Evolutionary conservation across 2,113 vertebrate genomes (phyloP).

Genomic region (Arvicanthis niloticus): DNA sequence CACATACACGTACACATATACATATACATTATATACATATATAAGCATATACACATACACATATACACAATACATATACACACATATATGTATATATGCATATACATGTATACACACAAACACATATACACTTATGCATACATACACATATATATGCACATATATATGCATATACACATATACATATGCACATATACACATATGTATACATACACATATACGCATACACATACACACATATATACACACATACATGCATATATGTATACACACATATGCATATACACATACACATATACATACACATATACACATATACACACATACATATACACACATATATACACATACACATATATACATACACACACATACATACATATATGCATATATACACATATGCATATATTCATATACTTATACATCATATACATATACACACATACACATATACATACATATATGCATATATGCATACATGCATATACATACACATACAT

Average conservation of each 20-base stretch:
- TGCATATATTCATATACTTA: background rate
- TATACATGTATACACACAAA: no score
- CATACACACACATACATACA: background rate
- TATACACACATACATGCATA: background rate
- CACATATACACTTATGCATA: no score
- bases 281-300: background rate
- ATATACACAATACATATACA: no score
- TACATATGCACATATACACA: background rate
- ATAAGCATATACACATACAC: no score
- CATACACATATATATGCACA: no score
- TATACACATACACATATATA: rapidly evolving
- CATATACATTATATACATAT: no score
- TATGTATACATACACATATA: rapidly evolving
- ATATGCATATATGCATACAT: no score
- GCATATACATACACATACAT: background rate
- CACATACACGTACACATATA: no score
- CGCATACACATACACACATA: rapidly evolving
- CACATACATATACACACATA: background rate
- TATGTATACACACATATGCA: rapidly evolving
- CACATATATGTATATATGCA: no score
- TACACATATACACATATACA: background rate
- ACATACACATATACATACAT: background rate
- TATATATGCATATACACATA: background rate
- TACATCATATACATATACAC: background rate
- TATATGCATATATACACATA: background rate